Base-by-base conservation (phyloP, 1,140 invertebrate species). In the Drosophila auraria region DNA sequence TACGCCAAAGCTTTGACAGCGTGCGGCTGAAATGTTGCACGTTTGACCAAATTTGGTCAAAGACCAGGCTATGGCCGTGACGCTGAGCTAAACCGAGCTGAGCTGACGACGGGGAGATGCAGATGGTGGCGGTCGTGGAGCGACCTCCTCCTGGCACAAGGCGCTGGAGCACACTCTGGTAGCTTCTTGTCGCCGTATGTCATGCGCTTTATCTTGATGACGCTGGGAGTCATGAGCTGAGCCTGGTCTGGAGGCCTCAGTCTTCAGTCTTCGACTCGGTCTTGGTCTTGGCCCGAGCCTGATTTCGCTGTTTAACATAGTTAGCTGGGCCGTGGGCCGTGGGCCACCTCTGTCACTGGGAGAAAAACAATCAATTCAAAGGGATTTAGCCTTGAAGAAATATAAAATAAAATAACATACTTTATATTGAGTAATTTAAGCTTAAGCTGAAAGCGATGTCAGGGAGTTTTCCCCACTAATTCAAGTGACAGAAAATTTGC, bases 131-230 rank as follows among this genome's bases (percentile, higher is more conserved):
- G 76, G 47, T 51, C 75, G 76, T 65, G 59, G 63, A 66, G 62
- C 78, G 77, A 66, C 68, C 83, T 78, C 63, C 82, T 86, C 82
- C 63, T 82, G 68, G 64, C 64, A 68, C 38, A 54, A 68, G 66
- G 71, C 62, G 76, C 78, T 80, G 83, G 78, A 69, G 81, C 82
- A 83, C 78, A 82, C 77, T 87, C 77, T 82, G 83, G 84, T 90
- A 89, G 84, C 86, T 89, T 89, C 84, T 89, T 89, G 84, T 89
- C 84, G 84, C 86, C 84, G 84, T 89, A 90, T 89, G 84, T 89
- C 84, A 89, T 89, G 84, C 82, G 78, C 81, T 75, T 89, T 89
- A 89, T 89, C 84, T 89, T 89, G 84, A 89, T 89, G 84, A 83
- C 74, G 84, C 40, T 71, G 71, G 69, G 57, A 74, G 61, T 66